phyloP scores from a whole-genome alignment of 2,113 vertebrate species.

The Toxotes jaculatrix region DNA sequence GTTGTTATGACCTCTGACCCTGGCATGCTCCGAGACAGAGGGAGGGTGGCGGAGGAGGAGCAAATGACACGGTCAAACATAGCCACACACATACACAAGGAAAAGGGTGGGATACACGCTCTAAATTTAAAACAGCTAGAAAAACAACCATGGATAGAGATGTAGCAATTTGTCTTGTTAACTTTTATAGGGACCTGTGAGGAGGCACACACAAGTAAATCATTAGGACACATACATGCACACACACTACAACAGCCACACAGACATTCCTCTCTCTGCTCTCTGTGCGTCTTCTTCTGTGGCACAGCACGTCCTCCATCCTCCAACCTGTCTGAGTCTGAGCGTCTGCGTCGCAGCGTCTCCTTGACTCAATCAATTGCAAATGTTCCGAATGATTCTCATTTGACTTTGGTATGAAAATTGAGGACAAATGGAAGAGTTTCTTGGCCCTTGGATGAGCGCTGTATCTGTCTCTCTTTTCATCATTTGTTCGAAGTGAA shows the following conservation, averaged over 20 bases:
- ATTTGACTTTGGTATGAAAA: slow-evolving; percentile 57
- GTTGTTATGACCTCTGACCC: slow-evolving; percentile 80
- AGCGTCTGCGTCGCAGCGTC: not conserved
- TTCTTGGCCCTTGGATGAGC: slow-evolving; percentile 37
- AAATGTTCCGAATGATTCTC: slow-evolving; percentile 45
- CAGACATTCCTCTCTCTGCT: not conserved
- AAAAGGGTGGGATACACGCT: slow-evolving; percentile 50
- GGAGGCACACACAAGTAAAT: slow-evolving; percentile 55
- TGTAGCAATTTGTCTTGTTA: slow-evolving; percentile 68
- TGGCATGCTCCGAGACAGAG: slow-evolving; percentile 76
- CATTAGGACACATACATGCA: slow-evolving; percentile 27
- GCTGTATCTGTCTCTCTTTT: slow-evolving; percentile 49
- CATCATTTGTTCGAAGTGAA: slow-evolving; percentile 44
- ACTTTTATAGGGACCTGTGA: slow-evolving; percentile 64
- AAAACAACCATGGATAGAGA: slow-evolving; percentile 60
- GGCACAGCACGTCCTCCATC: slow-evolving; percentile 13
- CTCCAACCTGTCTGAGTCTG: slow-evolving; percentile 21
- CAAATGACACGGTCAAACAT: slow-evolving; percentile 30
- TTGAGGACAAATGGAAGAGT: slow-evolving; percentile 46
- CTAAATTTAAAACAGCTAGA: slow-evolving; percentile 69
- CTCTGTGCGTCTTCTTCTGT: slow-evolving; percentile 24
- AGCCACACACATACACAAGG: slow-evolving; percentile 9
- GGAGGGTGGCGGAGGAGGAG: slow-evolving; percentile 63
- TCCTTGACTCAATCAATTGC: slow-evolving; percentile 26
- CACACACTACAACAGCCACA: slow-evolving; percentile 20